Evolutionary conservation across 2,797 vertebrate species (phyloP).

Genomic region (Phaenicophaeus curvirostris): DNA sequence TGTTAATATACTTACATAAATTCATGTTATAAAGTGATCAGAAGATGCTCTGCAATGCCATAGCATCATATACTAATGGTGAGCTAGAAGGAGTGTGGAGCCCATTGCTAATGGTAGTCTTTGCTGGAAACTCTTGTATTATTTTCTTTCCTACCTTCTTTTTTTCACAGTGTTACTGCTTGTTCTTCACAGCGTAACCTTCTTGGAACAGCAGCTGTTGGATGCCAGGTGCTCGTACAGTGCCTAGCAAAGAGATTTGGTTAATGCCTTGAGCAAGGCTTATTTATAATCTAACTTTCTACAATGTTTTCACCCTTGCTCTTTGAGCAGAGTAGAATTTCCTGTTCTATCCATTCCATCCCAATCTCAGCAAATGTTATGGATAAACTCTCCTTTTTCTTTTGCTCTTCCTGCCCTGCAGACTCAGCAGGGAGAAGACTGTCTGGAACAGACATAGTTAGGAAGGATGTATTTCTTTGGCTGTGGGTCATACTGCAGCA

Average conservation of each 20-base stretch:
- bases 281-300: background rate
- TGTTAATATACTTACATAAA: background rate
- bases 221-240: background rate
- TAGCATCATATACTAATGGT: background rate
- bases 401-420: background rate
- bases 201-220: background rate
- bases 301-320: background rate
- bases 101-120: background rate
- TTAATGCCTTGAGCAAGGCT: background rate
- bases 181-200: background rate
- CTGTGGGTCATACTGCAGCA: slow-evolving; percentile 32
- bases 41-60: background rate
- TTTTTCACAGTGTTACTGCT: background rate
- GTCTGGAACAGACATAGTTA: slow-evolving; percentile 4
- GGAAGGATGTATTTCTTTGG: slow-evolving; percentile 23
- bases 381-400: background rate
- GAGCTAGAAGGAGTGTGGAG: background rate
- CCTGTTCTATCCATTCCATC: background rate
- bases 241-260: background rate
- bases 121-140: background rate
- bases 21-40: background rate
- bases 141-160: background rate
- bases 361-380: background rate
- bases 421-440: background rate
- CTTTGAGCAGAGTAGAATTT: background rate